Evolutionary conservation across 2,797 vertebrate species (phyloP).

Genomic region (Alosa sapidissima): DNA sequence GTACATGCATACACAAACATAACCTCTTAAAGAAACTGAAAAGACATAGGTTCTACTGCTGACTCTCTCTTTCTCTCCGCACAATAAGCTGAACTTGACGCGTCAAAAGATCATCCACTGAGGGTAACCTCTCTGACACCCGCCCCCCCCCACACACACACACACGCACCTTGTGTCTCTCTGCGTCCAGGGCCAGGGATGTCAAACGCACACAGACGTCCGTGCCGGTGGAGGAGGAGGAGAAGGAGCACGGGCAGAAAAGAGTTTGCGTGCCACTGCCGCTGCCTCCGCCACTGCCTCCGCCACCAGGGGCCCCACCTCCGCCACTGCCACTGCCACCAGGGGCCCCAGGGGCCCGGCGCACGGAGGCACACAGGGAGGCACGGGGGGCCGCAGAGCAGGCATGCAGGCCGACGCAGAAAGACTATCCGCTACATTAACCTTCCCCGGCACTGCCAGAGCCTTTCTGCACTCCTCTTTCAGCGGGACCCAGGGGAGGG

Average conservation of each 20-base stretch:
- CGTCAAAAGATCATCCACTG: slow-evolving; percentile 3
- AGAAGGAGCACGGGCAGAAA: slow-evolving; percentile 74
- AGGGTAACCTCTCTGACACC: not conserved
- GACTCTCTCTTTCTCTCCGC: not conserved
- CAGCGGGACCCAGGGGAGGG: slow-evolving; percentile 96
- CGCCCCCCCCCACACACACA: too few species aligned
- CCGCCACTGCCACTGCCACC: not conserved
- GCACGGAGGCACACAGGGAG: not conserved
- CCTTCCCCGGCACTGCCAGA: slow-evolving; percentile 86
- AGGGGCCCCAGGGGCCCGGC: not conserved
- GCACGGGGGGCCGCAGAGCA: not conserved
- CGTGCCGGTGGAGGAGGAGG: slow-evolving; percentile 27
- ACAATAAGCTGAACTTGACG: not conserved
- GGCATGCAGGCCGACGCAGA: slow-evolving; percentile 76
- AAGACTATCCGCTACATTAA: slow-evolving; percentile 99
- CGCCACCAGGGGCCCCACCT: too few species aligned
- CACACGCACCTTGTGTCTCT: not conserved
- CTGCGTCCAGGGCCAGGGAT: not conserved
- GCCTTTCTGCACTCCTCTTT: slow-evolving; percentile 97
- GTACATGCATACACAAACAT: not conserved
- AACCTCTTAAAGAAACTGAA: not conserved
- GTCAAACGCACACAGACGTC: slow-evolving; percentile 19
- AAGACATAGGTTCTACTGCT: not conserved
- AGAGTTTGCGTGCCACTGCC: slow-evolving; percentile 49
- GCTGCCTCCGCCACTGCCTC: too few species aligned